Conservation (phyloP, 2,888 invertebrate genomes). For the Malthinus flaveolus region DNA sequence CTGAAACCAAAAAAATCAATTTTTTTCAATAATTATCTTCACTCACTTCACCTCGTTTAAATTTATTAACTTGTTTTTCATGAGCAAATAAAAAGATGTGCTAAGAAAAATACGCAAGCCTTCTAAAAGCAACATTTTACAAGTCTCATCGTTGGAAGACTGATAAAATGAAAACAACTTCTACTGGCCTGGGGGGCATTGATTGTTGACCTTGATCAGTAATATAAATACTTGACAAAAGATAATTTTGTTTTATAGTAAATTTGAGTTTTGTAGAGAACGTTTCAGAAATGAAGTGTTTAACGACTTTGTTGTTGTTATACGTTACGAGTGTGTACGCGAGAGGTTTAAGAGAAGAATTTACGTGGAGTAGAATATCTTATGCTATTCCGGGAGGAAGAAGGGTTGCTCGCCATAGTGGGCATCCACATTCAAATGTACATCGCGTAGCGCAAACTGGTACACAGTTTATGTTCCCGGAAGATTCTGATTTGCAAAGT, state of each 20-base stretch:
- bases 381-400: slow-evolving; percentile 31
- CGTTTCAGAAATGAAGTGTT: neutral
- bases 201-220: neutral
- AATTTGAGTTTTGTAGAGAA: neutral
- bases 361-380: slow-evolving; percentile 50
- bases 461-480: slow-evolving; percentile 1
- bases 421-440: neutral
- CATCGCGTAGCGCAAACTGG: neutral
- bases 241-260: slow-evolving; percentile 1
- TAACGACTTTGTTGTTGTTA: slow-evolving; percentile 1
- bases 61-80: too few species aligned
- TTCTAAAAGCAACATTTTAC: too few species aligned
- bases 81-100: too few species aligned
- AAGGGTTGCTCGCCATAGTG: neutral
- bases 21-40: too few species aligned
- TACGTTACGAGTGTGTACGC: slow-evolving; percentile 5
- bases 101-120: too few species aligned
- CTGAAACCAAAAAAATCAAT: too few species aligned
- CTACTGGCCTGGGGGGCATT: neutral
- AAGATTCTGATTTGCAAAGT: neutral
- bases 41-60: too few species aligned
- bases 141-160: too few species aligned
- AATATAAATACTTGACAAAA: neutral
- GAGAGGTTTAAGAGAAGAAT: slow-evolving; percentile 48
- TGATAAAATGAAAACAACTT: neutral